A percentile compares a stretch with the other conserved stretches of the same genome.
phyloP scores from a whole-genome alignment of 2,888 invertebrate species.

The Trichogramma evanescens region DNA sequence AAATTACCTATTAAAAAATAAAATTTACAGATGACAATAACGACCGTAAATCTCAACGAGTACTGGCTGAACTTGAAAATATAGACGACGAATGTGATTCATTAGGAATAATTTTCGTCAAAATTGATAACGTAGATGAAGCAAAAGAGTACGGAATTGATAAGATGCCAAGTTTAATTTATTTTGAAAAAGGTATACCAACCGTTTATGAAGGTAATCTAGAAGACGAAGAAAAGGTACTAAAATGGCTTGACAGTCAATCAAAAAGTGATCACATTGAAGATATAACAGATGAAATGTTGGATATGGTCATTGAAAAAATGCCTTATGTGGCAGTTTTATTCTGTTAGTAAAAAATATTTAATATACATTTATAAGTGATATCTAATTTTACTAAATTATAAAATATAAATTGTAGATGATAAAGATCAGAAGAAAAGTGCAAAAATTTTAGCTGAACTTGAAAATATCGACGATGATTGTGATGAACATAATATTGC shows the following conservation, averaged over 20 bases:
- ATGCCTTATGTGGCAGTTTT: conserved; percentile 84
- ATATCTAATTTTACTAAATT: background rate
- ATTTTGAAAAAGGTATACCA: conserved; percentile 82
- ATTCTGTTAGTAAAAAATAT: conserved; percentile 70
- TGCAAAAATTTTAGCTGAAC: conserved; percentile 72
- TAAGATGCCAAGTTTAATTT: conserved; percentile 76
- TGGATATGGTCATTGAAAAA: conserved; percentile 80
- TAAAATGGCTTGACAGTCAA: conserved; percentile 80
- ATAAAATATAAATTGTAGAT: conserved; percentile 52
- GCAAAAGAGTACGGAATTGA: conserved; percentile 87
- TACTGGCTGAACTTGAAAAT: conserved; percentile 82
- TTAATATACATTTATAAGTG: background rate
- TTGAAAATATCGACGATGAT: conserved; percentile 90
- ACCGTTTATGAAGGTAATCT: conserved; percentile 75
- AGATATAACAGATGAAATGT: conserved; percentile 90
- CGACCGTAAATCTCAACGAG: conserved; percentile 77
- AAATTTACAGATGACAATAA: conserved; percentile 70
- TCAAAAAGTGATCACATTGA: conserved; percentile 85
- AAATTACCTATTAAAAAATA: background rate
- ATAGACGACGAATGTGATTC: conserved; percentile 90
- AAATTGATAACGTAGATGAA: conserved; percentile 85
- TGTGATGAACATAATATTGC: conserved; percentile 87
- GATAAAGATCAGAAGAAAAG: conserved; percentile 88
- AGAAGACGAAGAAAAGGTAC: conserved; percentile 81
- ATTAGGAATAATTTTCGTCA: conserved; percentile 83